phyloP scores from a whole-genome alignment of 2,797 vertebrate species.

The Remorina albescens region DNA sequence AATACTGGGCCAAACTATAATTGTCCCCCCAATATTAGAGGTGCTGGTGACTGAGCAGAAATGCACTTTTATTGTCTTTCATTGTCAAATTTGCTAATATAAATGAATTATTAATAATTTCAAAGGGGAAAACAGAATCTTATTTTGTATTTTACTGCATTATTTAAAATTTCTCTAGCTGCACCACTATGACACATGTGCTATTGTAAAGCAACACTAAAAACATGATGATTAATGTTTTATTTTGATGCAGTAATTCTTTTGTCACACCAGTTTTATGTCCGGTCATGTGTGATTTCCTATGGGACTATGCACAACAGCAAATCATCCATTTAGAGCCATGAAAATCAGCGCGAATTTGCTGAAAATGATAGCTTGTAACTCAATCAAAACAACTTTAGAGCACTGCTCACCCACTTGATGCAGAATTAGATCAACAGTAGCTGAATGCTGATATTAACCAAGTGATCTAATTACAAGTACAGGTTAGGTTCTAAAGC shows the following conservation, averaged over 20 bases:
- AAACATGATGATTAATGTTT: slow-evolving; percentile 55
- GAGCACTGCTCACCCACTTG: slow-evolving; percentile 74
- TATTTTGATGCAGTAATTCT: slow-evolving; percentile 68
- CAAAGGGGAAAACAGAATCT: slow-evolving; percentile 1
- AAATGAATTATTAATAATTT: slow-evolving; percentile 1
- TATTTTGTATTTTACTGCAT: not conserved
- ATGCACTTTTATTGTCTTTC: not conserved
- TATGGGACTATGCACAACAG: slow-evolving; percentile 62
- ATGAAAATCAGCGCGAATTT: slow-evolving; percentile 73
- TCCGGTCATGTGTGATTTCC: slow-evolving; percentile 80
- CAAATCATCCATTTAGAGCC: slow-evolving; percentile 71
- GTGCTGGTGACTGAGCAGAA: not conserved
- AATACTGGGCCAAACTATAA: not conserved
- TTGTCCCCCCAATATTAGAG: not conserved
- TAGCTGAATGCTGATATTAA: slow-evolving; percentile 83
- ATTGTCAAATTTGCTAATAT: slow-evolving; percentile 1
- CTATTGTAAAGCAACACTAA: slow-evolving; percentile 27
- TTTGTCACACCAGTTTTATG: slow-evolving; percentile 71
- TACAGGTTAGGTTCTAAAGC: slow-evolving; percentile 84
- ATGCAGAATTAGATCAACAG: slow-evolving; percentile 79
- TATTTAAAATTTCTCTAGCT: not conserved
- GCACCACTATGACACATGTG: slow-evolving; percentile 1
- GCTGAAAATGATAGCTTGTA: slow-evolving; percentile 82
- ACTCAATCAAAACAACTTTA: slow-evolving; percentile 80
- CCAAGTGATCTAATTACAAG: slow-evolving; percentile 85